A percentile compares a stretch with the other conserved stretches of the same genome.
Evolutionary conservation across 1,140 invertebrate genomes (phyloP).

Genomic region (Ceratina calcarata): DNA sequence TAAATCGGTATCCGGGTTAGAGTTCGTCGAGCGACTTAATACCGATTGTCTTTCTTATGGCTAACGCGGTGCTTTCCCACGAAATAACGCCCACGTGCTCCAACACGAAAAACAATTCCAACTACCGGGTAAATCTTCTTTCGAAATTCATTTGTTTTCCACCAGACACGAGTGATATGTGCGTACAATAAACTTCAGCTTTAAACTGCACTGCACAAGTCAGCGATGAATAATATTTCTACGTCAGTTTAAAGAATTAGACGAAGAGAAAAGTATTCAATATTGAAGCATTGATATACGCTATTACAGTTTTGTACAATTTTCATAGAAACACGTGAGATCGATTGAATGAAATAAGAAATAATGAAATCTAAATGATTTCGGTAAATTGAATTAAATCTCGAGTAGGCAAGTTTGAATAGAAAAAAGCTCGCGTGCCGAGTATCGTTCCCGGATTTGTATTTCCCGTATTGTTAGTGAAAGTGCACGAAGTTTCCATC

Average conservation of each 20-base stretch:
- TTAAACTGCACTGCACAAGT: too few species aligned
- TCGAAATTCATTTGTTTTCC: slow-evolving; percentile 29
- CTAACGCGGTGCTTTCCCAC: slow-evolving; percentile 57
- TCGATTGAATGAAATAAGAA: too few species aligned
- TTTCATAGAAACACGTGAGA: too few species aligned
- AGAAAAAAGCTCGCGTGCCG: background rate
- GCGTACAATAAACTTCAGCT: too few species aligned
- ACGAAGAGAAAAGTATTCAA: too few species aligned
- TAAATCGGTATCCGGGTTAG: slow-evolving; percentile 54
- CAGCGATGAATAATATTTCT: too few species aligned
- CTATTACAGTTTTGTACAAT: too few species aligned
- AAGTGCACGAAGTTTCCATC: background rate
- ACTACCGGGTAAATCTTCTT: slow-evolving; percentile 9
- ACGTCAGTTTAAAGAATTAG: too few species aligned
- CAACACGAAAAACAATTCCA: slow-evolving; percentile 34
- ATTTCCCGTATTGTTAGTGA: background rate
- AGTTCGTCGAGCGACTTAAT: slow-evolving; percentile 59
- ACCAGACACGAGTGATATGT: background rate
- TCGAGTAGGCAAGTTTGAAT: background rate
- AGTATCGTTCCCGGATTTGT: background rate
- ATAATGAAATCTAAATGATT: background rate
- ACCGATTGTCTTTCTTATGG: slow-evolving; percentile 51
- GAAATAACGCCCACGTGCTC: slow-evolving; percentile 51
- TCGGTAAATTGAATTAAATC: background rate
- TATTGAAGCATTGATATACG: too few species aligned